Evolutionary conservation across 2,113 vertebrate genomes (phyloP), one percentile per base, ranked within the genome.

Genomic region (Hepsetus odoe): DNA sequence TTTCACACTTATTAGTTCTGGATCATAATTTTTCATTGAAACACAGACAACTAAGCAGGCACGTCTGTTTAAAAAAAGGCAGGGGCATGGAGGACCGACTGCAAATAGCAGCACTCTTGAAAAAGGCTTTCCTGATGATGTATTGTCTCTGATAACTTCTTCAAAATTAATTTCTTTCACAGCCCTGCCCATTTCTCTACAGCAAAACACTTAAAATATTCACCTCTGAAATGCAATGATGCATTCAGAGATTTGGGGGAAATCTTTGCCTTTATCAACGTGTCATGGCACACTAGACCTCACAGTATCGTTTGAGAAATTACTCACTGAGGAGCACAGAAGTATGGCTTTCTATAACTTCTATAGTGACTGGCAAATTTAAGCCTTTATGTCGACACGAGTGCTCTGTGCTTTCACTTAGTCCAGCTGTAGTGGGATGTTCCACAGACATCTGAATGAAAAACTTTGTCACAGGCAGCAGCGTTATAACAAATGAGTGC

Each of bases 401-500:
- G 8, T 35, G 75, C 65, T 66, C 16, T 28, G 16, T 33, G 72
- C 70, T 73, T 55, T 58, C 53, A 12, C 16, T 61, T 30, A 14
- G 0, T 35, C 20, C 72, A 3, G 40, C 42, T 46, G 72, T 20
- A 7, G n/a, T 33, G 30, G 1, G 61, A 64, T 64, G 18, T n/a
- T 65, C 32, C 32, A 65, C 32, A 18, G 32, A 20, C 3, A n/a
- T 62, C 30, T 32, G 56, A 59, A 32, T 12, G 30, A 11, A 61
- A 26, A 30, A 5, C 14, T 5, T n/a, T 28, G 28, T 24, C 30
- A 33, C 5, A 9, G 2, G 22, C 32, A 11, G 14, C 30, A 5
- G 4, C 18, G 16, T 20, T 32, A 5, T 38, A 8, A 22, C 32
- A 65, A 18, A 35, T 65, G 11, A n/a, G 4, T 22, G 35, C 61